Evolutionary conservation across 2,797 vertebrate species (phyloP).

Genomic region (Eurystomus glaucurus): DNA sequence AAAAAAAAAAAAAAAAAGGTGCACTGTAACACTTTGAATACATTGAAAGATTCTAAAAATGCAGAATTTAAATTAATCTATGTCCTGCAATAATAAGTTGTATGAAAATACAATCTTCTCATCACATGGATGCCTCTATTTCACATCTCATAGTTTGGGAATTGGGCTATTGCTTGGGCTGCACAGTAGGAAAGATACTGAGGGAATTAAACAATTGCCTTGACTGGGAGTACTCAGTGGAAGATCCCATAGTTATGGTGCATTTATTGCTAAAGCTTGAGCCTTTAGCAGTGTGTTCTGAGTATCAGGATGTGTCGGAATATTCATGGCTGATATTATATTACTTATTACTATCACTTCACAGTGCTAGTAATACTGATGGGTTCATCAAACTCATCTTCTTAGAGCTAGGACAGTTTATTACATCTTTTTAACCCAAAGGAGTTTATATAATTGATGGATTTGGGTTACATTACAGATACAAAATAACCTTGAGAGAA

Average conservation of each 20-base stretch:
- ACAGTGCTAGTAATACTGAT: constrained; percentile 33
- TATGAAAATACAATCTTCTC: background rate
- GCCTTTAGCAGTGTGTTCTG: background rate
- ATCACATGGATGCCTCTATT: background rate
- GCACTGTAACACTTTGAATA: background rate
- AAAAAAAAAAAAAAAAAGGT: background rate
- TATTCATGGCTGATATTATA: constrained; percentile 14
- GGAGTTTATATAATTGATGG: constrained; percentile 68
- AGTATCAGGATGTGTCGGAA: constrained; percentile 8
- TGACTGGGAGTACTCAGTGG: background rate
- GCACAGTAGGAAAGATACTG: background rate
- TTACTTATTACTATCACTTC: background rate
- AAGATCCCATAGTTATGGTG: background rate
- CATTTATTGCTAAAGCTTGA: constrained; percentile 9
- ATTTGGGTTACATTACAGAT: constrained; percentile 56
- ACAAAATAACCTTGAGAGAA: constrained; percentile 53
- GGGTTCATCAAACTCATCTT: constrained; percentile 53
- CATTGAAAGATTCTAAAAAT: background rate
- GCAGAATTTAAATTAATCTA: background rate
- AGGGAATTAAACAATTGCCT: background rate
- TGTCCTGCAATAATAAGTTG: background rate
- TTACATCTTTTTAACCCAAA: constrained; percentile 48
- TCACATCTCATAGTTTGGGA: background rate
- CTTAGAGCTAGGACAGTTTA: constrained; percentile 24
- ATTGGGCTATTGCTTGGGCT: background rate